Conservation (phyloP, 2,797 vertebrate genomes). For the Sebastes minor region DNA sequence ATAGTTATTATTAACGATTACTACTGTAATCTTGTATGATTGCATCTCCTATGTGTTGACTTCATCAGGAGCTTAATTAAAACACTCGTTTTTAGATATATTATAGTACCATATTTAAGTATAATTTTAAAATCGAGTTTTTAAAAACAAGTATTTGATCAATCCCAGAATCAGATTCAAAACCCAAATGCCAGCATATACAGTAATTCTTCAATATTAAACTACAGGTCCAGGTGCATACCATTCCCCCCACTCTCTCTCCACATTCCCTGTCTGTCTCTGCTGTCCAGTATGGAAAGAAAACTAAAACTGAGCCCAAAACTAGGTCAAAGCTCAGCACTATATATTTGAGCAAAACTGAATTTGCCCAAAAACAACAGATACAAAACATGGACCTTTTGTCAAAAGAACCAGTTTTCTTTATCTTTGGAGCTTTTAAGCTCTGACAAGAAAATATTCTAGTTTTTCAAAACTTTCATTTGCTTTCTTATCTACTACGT, state of each 20-base stretch:
- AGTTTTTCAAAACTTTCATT: background rate
- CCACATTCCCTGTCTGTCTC: background rate
- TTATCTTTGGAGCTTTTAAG: background rate
- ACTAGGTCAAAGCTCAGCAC: slow-evolving; percentile 2
- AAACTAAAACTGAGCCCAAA: background rate
- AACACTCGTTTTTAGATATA: background rate
- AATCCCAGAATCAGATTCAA: background rate
- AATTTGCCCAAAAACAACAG: background rate
- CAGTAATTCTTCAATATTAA: background rate
- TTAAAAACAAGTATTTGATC: background rate
- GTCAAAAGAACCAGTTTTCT: background rate
- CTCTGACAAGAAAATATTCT: background rate
- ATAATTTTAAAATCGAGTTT: background rate
- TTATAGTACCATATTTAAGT: no score
- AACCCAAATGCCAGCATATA: background rate
- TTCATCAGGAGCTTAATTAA: background rate
- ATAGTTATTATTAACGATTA: background rate
- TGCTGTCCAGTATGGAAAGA: background rate
- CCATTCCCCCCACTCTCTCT: no score
- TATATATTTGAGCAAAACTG: background rate
- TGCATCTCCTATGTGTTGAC: background rate
- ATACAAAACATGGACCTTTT: background rate
- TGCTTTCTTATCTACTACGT: background rate
- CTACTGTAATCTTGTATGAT: background rate
- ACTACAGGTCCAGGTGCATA: background rate